Percentiles rank a stretch among this genome's conserved stretches.
These are phyloP conservation scores for Chinchilla lanigera DNA, from an alignment of 2,113 vertebrate genomes.

Conservation along the genomic window DNA sequence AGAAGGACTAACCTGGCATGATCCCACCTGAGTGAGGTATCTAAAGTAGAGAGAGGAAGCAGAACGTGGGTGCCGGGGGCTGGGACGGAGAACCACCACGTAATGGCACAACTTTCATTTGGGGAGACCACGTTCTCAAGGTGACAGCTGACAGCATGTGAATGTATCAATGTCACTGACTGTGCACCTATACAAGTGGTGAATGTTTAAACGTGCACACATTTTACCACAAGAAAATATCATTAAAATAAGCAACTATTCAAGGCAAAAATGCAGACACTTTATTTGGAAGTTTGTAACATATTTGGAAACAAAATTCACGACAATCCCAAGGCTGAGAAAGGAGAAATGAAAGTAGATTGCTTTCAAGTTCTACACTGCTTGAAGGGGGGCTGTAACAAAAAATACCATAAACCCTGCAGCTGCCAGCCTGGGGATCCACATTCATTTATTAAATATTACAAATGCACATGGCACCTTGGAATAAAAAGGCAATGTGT, in stretches of 20 bases:
- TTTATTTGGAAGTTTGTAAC: background rate
- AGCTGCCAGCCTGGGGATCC: background rate
- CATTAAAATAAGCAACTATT: background rate
- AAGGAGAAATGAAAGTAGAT: background rate
- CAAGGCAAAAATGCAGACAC: background rate
- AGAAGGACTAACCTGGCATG: background rate
- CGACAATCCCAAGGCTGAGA: background rate
- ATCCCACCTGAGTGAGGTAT: background rate
- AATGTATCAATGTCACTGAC: background rate
- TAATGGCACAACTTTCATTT: background rate
- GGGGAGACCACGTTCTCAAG: background rate
- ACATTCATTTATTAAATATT: background rate
- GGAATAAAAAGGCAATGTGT: too few species aligned
- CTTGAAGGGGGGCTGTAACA: background rate
- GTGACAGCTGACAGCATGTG: too few species aligned
- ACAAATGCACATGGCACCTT: background rate
- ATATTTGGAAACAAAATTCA: background rate
- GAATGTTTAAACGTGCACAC: background rate
- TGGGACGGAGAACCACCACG: background rate
- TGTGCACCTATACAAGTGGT: background rate
- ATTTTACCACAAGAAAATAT: background rate
- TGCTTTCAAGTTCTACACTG: background rate
- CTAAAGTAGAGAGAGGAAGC: background rate
- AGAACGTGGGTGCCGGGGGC: background rate
- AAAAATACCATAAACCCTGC: accelerated